phyloP scores from a whole-genome alignment of 2,113 vertebrate genomes.

The Ramphastos sulfuratus region DNA sequence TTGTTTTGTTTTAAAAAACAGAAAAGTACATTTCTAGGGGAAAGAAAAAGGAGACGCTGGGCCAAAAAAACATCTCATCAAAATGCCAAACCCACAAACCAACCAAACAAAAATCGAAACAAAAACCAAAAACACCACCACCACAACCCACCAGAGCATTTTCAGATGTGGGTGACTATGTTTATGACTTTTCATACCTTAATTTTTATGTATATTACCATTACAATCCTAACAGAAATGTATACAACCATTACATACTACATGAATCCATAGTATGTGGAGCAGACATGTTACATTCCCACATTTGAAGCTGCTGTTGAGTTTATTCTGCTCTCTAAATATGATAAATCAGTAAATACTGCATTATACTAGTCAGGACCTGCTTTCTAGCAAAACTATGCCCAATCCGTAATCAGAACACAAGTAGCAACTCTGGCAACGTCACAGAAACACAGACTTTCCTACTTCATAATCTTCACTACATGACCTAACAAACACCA shows the following conservation, averaged over 20 bases:
- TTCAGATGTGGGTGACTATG: neutral
- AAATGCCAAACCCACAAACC: no score
- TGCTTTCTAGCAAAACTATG: neutral
- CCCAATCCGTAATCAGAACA: neutral
- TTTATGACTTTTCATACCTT: neutral
- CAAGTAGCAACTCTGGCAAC: neutral
- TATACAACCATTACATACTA: neutral
- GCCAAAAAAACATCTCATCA: no score
- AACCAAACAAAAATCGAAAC: no score
- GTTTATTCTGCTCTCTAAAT: neutral
- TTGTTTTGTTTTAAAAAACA: neutral
- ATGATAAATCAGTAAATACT: neutral
- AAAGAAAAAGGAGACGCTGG: no score
- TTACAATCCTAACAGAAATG: neutral
- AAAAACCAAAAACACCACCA: no score
- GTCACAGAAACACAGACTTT: neutral
- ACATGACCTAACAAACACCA: neutral
- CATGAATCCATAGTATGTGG: fast-evolving
- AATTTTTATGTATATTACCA: neutral
- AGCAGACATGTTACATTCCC: neutral
- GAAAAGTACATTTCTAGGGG: neutral
- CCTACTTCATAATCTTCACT: neutral
- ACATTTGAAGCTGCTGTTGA: neutral
- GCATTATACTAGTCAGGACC: neutral
- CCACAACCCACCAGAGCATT: neutral